Conservation (phyloP, 2,113 vertebrate species). For the Lontra canadensis region DNA sequence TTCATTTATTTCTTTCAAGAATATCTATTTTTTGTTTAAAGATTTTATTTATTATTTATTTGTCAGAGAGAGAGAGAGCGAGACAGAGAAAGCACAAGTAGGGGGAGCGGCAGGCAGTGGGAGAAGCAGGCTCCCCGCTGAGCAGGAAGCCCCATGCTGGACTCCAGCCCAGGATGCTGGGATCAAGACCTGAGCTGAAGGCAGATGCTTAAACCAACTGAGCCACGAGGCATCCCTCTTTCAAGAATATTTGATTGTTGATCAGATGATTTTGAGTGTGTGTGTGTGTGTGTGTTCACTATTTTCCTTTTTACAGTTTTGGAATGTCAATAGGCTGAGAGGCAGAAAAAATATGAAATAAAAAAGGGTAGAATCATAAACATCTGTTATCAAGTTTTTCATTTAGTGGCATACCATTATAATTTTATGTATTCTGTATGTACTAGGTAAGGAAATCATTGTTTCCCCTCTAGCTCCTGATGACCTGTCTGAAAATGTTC, state of each 20-base stretch:
- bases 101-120: too few species aligned
- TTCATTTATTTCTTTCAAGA: slow-evolving; percentile 10
- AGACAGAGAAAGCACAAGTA: too few species aligned
- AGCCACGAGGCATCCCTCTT: too few species aligned
- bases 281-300: background rate
- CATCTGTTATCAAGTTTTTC: background rate
- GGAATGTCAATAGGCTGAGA: background rate
- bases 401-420: background rate
- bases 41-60: too few species aligned
- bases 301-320: background rate
- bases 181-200: too few species aligned
- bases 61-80: too few species aligned
- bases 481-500: background rate
- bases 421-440: background rate
- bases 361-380: background rate
- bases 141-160: too few species aligned
- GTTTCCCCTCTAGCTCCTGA: background rate
- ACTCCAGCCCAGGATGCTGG: too few species aligned
- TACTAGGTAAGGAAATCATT: background rate
- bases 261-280: background rate
- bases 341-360: background rate
- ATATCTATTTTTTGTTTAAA: background rate
- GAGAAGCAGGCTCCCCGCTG: too few species aligned
- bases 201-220: too few species aligned
- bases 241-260: background rate